A percentile compares a stretch with the other conserved stretches of the same genome.
Evolutionary conservation across 1,140 invertebrate species (phyloP).

Genomic region (Drosophila sp.): DNA sequence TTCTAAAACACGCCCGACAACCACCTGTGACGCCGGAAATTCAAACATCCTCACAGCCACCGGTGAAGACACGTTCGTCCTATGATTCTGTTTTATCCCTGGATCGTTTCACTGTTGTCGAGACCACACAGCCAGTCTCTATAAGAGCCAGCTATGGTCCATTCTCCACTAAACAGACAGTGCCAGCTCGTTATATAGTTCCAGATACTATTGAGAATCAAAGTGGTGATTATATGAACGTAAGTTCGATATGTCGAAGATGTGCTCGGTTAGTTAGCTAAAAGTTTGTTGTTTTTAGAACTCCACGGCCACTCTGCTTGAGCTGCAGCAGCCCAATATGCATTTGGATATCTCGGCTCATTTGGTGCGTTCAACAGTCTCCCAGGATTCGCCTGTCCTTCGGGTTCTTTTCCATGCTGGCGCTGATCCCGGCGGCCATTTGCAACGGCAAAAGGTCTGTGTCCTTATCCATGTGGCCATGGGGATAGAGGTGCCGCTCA

Average conservation of each 20-base stretch:
- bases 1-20: constrained; percentile 90
- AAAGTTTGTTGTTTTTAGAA: constrained; percentile 51
- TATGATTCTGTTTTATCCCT: constrained; percentile 87
- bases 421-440: constrained; percentile 87
- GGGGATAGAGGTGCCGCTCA: constrained; percentile 85
- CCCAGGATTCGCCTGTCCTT: constrained; percentile 93
- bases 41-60: constrained; percentile 68
- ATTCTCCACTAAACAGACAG: constrained; percentile 96
- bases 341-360: constrained; percentile 95
- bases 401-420: constrained; percentile 95
- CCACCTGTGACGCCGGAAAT: constrained; percentile 83
- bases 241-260: constrained; percentile 42
- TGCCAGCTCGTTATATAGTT: constrained; percentile 94
- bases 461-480: constrained; percentile 89
- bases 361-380: constrained; percentile 92
- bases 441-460: constrained; percentile 86
- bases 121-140: constrained; percentile 93
- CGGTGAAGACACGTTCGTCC: constrained; percentile 52
- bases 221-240: constrained; percentile 67
- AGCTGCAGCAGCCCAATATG: constrained; percentile 88
- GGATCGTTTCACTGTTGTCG: constrained; percentile 93
- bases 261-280: neutral
- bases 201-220: constrained; percentile 88
- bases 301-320: constrained; percentile 82
- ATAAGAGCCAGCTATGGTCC: constrained; percentile 95